Evolutionary conservation across 2,888 invertebrate species (phyloP).

Genomic region (Fragum sueziense): DNA sequence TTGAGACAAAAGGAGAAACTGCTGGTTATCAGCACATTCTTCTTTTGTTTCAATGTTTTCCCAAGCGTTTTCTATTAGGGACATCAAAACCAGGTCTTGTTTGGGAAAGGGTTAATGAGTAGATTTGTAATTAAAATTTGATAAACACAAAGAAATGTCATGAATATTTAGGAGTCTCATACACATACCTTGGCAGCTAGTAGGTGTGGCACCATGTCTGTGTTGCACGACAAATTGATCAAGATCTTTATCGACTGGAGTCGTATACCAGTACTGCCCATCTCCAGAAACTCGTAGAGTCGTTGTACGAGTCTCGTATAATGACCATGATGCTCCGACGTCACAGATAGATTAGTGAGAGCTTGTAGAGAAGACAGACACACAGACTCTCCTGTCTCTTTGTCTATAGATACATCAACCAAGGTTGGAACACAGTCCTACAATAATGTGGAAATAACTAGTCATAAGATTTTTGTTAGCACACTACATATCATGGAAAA

Average conservation of each 20-base stretch:
- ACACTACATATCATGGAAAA: no score
- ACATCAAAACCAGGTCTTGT: no score
- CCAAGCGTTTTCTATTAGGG: no score
- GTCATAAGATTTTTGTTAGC: no score
- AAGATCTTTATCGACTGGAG: conserved; percentile 85
- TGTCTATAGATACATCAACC: conserved; percentile 81
- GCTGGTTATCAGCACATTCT: no score
- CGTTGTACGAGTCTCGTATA: conserved; percentile 83
- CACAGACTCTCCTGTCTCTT: conserved; percentile 82
- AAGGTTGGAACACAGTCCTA: conserved; percentile 83
- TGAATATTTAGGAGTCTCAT: no score
- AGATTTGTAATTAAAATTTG: no score
- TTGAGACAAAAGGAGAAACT: no score
- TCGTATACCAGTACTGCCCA: conserved; percentile 81
- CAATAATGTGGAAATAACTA: no score
- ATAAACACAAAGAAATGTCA: no score
- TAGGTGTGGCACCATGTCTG: conserved; percentile 85
- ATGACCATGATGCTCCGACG: conserved; percentile 83
- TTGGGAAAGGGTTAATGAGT: no score
- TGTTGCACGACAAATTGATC: conserved; percentile 85
- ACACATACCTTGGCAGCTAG: conserved; percentile 85
- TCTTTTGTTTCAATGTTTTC: no score
- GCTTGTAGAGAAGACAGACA: conserved; percentile 84
- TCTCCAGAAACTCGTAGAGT: conserved; percentile 83
- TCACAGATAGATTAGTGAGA: conserved; percentile 84